Base-by-base conservation (phyloP, 37 sponge, comb jelly and placozoan species). In the Halichondria panicea region DNA sequence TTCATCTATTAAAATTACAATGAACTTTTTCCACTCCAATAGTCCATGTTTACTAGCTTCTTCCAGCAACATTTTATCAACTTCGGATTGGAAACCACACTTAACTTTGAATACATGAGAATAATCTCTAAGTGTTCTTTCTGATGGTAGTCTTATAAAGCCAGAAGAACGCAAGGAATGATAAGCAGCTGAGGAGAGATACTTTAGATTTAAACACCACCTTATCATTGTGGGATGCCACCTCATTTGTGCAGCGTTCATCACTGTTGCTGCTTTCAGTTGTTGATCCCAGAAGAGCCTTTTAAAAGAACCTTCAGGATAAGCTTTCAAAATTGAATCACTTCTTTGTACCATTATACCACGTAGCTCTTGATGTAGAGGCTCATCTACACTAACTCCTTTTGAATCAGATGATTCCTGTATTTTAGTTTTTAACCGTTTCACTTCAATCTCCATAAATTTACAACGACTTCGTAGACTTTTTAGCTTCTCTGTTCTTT, bases 111-210 rank as follows among this genome's bases (percentile, higher is more conserved):
- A 21, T 36, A 38, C 72, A 60, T 76, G 72, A 19, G 78, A 80
- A 63, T 87, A 87, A 55, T 87, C 87, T 6, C 75, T 44, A 6
- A 87, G 55, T 1, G 87, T 87, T 31, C 87, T 43, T 31, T 80
- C 70, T 37, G 81, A 74, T 21, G 82, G 88, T n/a, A 88, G 62
- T 4, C 18, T 25, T 2, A 88, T 0, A 71, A 84, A 76, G 27
- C 79, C 86, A 34, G 76, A 68, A 8, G 66, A 38, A 3, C 73
- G 55, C 31, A 85, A 45, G 22, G 67, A 27, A 43, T 78, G 45
- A 52, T 78, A 85, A 0, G 86, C 72, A 37, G 66, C 4, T 33
- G 61, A 18, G 0, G 86, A 85, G 13, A 78, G 44, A 33, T 55
- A 59, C 25, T 72, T 70, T 4, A 85, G 63, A 32, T 78, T 65